Percentiles rank a stretch among this genome's conserved stretches.
These are phyloP conservation scores for Verasper variegatus DNA, from an alignment of 2,113 vertebrate species.

Conservation along the genomic window DNA sequence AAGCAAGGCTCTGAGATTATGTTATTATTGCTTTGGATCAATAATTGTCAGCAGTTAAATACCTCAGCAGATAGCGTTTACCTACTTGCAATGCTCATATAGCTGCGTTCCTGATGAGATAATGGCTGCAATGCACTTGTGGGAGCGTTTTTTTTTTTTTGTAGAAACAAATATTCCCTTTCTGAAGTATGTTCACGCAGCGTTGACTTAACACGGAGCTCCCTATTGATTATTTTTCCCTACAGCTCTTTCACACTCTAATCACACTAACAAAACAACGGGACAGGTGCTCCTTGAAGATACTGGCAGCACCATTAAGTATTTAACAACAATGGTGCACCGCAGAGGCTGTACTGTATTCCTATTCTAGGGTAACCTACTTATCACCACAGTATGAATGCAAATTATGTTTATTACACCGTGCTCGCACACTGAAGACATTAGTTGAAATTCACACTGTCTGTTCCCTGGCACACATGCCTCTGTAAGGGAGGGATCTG, in stretches of 20 bases:
- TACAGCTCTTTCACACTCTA: slow-evolving; percentile 76
- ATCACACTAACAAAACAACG: slow-evolving; percentile 78
- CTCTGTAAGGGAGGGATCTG: slow-evolving; percentile 18
- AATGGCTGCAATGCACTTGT: slow-evolving; percentile 46
- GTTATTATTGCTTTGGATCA: slow-evolving; percentile 15
- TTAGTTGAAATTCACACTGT: slow-evolving; percentile 53
- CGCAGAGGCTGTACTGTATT: slow-evolving; percentile 71
- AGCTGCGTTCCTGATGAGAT: slow-evolving; percentile 58
- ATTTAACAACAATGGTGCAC: slow-evolving; percentile 78
- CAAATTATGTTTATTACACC: slow-evolving; percentile 71
- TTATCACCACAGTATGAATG: slow-evolving; percentile 70
- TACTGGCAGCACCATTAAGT: slow-evolving; percentile 80
- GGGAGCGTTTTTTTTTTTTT: slow-evolving; percentile 35
- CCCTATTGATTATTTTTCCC: slow-evolving; percentile 67
- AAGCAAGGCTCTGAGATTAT: too few species aligned
- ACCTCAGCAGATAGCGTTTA: slow-evolving; percentile 15
- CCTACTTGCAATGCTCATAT: neutral
- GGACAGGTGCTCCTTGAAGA: slow-evolving; percentile 80
- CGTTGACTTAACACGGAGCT: slow-evolving; percentile 71
- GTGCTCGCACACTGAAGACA: slow-evolving; percentile 71
- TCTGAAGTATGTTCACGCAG: slow-evolving; percentile 66
- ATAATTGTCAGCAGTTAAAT: slow-evolving; percentile 21
- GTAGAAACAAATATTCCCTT: slow-evolving; percentile 59
- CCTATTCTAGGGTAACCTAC: slow-evolving; percentile 77
- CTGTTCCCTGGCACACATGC: slow-evolving; percentile 28